Evolutionary conservation across 35 echinoderm and acorn worm genomes (phyloP).

Genomic region (Patiria miniata): DNA sequence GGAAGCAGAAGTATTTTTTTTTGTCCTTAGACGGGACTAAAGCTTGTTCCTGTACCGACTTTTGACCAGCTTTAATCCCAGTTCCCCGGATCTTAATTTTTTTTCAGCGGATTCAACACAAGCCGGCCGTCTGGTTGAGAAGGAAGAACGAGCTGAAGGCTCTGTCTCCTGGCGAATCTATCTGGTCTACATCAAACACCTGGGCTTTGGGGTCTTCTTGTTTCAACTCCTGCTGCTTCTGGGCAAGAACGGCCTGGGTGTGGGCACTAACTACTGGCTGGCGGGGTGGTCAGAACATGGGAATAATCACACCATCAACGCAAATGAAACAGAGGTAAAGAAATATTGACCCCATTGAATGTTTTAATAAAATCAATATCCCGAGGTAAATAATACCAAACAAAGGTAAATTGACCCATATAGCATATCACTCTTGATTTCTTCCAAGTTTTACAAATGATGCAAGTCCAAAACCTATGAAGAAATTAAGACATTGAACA

Average conservation of each 20-base stretch:
- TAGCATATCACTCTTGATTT: no score
- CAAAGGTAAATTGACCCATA: no score
- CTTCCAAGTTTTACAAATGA: no score
- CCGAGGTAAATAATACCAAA: no score
- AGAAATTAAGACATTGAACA: no score
- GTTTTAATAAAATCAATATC: no score
- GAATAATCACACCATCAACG: background rate
- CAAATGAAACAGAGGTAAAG: slow-evolving; percentile 39
- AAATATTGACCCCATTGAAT: no score
- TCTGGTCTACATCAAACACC: slow-evolving; percentile 65
- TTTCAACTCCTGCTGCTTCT: slow-evolving; percentile 40
- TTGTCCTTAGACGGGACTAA: no score
- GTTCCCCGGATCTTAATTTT: background rate
- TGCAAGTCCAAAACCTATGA: no score
- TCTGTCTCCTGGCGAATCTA: slow-evolving; percentile 81
- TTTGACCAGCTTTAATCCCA: background rate
- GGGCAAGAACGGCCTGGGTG: slow-evolving; percentile 37
- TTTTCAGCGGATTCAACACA: background rate
- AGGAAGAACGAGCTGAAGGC: slow-evolving; percentile 80
- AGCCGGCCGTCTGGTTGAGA: slow-evolving; percentile 66
- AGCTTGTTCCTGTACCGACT: no score
- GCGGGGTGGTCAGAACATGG: slow-evolving; percentile 88
- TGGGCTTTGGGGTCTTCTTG: slow-evolving; percentile 49
- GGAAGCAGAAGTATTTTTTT: no score
- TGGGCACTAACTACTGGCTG: slow-evolving; percentile 88